phyloP scores from a whole-genome alignment of 2,888 invertebrate genomes.

The Pristionchus japonicus region DNA sequence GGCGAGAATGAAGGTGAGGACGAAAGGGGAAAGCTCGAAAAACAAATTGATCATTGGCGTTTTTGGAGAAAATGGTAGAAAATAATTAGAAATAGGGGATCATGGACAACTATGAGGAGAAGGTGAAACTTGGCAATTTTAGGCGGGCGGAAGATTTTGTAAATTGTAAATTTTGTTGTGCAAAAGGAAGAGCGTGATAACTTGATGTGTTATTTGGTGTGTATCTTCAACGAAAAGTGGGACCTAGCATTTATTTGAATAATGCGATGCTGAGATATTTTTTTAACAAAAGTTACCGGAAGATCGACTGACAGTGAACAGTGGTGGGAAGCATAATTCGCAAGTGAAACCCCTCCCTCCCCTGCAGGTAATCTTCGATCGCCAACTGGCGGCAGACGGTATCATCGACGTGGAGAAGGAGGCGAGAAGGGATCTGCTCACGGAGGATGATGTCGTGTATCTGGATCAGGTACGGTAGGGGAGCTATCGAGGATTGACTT shows the following conservation, averaged over 20 bases:
- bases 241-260: too few relatives aligned
- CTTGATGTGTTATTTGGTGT: too few relatives aligned
- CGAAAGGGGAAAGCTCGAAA: neutral
- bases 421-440: conserved; percentile 50
- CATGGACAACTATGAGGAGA: neutral
- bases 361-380: conserved; percentile 48
- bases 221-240: neutral
- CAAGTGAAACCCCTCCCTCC: neutral
- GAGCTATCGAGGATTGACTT: neutral
- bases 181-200: too few relatives aligned
- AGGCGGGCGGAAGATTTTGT: too few relatives aligned
- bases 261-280: too few relatives aligned
- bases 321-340: too few relatives aligned
- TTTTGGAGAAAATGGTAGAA: too few relatives aligned
- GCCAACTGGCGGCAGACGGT: conserved; percentile 50
- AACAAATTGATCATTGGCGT: too few relatives aligned
- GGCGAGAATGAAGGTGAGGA: conserved; percentile 28
- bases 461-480: conserved; percentile 28
- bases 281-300: too few relatives aligned
- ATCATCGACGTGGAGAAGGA: conserved; percentile 55
- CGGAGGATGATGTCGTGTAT: conserved; percentile 48
- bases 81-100: neutral
- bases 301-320: neutral
- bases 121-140: too few relatives aligned
- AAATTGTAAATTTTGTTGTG: too few relatives aligned